Evolutionary conservation across 1,140 invertebrate genomes (phyloP).

Genomic region (Penaeus vannamei): DNA sequence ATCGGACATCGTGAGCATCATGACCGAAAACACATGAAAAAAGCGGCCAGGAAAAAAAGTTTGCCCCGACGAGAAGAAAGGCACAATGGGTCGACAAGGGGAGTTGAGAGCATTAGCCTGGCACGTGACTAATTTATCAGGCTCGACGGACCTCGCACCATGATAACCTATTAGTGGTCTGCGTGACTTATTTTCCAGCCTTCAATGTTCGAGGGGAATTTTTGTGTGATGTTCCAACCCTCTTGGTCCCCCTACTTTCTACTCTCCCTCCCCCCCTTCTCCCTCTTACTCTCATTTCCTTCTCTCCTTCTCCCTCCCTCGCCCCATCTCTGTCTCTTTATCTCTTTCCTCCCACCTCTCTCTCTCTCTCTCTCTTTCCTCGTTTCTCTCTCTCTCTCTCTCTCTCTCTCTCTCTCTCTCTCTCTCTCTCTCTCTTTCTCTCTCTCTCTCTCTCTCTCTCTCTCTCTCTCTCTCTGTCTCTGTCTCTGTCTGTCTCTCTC

Average conservation of each 20-base stretch:
- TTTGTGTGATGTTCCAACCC: background rate
- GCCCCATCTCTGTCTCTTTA: too few relatives aligned
- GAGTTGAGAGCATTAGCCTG: slow-evolving; percentile 39
- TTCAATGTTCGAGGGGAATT: background rate
- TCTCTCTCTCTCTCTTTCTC: background rate
- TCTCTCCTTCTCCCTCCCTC: background rate
- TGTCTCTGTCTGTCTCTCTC: background rate
- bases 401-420: background rate
- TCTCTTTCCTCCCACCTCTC: background rate
- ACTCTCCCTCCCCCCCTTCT: too few relatives aligned
- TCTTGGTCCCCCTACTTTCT: too few relatives aligned
- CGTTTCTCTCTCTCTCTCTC: background rate
- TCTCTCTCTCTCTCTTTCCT: background rate
- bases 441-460: background rate
- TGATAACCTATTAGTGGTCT: slow-evolving; percentile 58
- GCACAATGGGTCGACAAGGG: slow-evolving; percentile 4
- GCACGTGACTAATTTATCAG: slow-evolving; percentile 64
- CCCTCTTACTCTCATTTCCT: background rate
- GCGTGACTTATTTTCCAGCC: slow-evolving; percentile 51
- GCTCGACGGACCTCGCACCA: slow-evolving; percentile 29
- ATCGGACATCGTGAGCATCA: too few relatives aligned
- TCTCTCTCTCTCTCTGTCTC: background rate
- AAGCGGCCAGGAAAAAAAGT: background rate
- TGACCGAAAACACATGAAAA: background rate
- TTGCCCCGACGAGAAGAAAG: background rate